Base-by-base conservation (phyloP, 2,113 vertebrate genomes). In the Psammodynastes pulverulentus region DNA sequence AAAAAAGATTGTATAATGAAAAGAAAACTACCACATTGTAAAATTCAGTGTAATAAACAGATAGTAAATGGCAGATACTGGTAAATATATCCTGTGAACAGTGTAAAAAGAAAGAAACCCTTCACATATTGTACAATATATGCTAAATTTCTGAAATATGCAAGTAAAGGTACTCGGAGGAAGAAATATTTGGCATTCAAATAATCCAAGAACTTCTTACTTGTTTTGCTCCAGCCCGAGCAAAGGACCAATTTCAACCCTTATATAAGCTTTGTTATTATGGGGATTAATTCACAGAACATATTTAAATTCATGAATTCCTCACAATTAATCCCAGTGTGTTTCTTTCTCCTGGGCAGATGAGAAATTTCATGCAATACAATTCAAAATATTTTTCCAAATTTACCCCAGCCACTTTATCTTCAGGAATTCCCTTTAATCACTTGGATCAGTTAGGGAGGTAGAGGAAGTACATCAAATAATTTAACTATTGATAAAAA, bases 1-100 rank as follows among this genome's bases (percentile, higher is more conserved):
- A 91, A 94, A 91, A 92, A 72, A 92, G 93, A 90, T 88, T 94
- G 85, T 48, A 91, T 95, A 95, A 96, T 90, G 89, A 92, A 90
- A 84, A 94, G 29, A 72, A 94, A 46, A 87, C 93, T 92, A 62
- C 34, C 49, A 21, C 91, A 54, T 86, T 95, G 90, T 89, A 93
- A 52, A 93, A 94, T 95, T 93, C 92, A 3, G n/a, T 92, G 43
- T 3, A 79, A 67, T 86, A 93, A 62, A 48, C 89, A 90, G 93
- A 88, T 92, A 92, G 52, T 53, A 93, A 93, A 94, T 45, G 90
- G 87, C 91, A 92, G 23, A 48, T 48, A 87, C 53, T 0, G 0
- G 67, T 91, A 93, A 87, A 72, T 67, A 90, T 86, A 94, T 79
- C 79, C 86, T 95, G 94, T 45, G 90, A 94, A 96, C 95, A 93